phyloP scores from a whole-genome alignment of 2,113 vertebrate species.

The Danionella cerebrum region DNA sequence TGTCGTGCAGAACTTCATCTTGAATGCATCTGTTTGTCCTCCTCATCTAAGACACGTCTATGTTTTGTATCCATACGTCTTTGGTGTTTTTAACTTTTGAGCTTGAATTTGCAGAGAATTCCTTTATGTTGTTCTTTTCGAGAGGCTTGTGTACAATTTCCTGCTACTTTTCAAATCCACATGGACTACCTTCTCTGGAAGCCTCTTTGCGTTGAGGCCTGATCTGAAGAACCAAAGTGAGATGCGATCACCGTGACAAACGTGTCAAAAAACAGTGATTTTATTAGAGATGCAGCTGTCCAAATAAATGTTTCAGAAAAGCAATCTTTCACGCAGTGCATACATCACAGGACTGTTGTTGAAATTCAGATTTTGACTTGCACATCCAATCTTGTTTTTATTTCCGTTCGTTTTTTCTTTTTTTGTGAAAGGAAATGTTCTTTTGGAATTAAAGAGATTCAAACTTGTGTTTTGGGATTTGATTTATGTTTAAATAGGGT shows the following conservation, averaged over 20 bases:
- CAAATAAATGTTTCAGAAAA: neutral
- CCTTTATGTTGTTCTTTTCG: neutral
- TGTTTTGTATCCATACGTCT: constrained; percentile 37
- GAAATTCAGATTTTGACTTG: constrained; percentile 23
- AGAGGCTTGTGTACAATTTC: constrained; percentile 19
- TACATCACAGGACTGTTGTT: constrained; percentile 22
- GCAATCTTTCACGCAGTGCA: constrained; percentile 7
- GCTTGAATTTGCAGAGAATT: constrained; percentile 38
- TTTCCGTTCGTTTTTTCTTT: constrained; percentile 33
- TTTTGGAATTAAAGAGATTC: constrained; percentile 40
- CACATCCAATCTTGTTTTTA: constrained; percentile 27
- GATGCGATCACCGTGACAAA: constrained; percentile 3
- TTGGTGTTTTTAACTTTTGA: constrained; percentile 30
- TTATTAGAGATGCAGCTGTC: neutral
- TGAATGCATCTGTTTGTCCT: constrained; percentile 44
- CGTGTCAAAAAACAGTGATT: constrained; percentile 2
- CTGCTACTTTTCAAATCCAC: constrained; percentile 2
- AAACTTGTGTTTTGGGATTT: constrained; percentile 35
- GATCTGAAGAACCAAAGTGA: constrained; percentile 38
- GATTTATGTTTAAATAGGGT: too few species aligned
- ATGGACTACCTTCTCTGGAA: constrained; percentile 17
- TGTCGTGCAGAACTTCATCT: constrained; percentile 71
- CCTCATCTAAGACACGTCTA: constrained; percentile 23
- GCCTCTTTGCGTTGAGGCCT: constrained; percentile 25
- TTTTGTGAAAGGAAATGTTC: constrained; percentile 26